phyloP scores from a whole-genome alignment of 2,113 vertebrate species.

The Dasypus novemcinctus region DNA sequence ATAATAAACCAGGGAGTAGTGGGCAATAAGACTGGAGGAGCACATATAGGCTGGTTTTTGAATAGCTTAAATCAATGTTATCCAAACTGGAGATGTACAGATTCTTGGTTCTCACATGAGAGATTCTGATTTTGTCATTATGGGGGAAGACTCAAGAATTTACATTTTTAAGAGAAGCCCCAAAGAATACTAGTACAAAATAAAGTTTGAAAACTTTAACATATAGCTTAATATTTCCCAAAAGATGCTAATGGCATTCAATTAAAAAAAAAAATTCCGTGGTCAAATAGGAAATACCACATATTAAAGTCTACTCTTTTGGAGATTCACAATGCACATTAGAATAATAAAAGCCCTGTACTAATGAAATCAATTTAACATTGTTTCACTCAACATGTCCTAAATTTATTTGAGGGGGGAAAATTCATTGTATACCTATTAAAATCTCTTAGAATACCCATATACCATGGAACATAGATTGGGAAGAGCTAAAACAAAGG shows the following conservation, averaged over 20 bases:
- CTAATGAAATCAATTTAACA: conserved; percentile 6
- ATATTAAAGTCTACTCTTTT: not conserved
- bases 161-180: conserved; percentile 20
- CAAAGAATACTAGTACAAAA: conserved; percentile 30
- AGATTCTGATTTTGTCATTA: conserved; percentile 37
- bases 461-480: not conserved
- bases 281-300: conserved; percentile 14
- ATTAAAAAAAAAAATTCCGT: not conserved
- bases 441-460: not conserved
- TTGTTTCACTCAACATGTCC: not conserved
- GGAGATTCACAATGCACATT: conserved; percentile 9
- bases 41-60: not conserved
- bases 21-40: not conserved
- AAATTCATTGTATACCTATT: not conserved
- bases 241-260: not conserved
- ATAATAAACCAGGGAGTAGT: not conserved
- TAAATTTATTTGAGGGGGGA: not conserved
- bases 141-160: not conserved
- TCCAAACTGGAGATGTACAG: not conserved
- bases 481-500: not conserved
- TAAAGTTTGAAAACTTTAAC: conserved; percentile 6
- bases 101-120: not conserved
- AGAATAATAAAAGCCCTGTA: conserved; percentile 11
- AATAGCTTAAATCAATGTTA: not conserved
- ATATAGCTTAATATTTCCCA: not conserved